A percentile compares a stretch with the other conserved stretches of the same genome.
phyloP scores from a whole-genome alignment of 2,797 vertebrate species.

The Leptatherina wallacei region DNA sequence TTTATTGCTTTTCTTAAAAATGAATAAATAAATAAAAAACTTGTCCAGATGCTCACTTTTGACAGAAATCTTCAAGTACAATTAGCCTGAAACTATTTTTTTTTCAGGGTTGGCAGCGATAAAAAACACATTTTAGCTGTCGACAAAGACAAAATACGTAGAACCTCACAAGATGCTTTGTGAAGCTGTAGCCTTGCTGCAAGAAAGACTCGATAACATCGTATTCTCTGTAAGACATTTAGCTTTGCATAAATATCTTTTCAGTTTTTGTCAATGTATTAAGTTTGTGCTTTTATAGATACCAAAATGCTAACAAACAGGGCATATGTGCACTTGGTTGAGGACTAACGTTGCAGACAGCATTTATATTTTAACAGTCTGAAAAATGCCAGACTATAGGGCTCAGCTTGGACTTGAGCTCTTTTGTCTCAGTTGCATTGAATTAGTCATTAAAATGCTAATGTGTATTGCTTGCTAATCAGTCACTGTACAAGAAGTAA shows the following conservation, averaged over 20 bases:
- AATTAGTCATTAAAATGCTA: constrained; percentile 33
- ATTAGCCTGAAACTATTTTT: background rate
- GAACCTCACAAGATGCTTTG: background rate
- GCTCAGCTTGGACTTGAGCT: background rate
- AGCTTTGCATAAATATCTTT: background rate
- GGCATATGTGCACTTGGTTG: background rate
- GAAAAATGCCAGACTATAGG: background rate
- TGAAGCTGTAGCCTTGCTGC: background rate
- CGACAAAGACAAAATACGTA: background rate
- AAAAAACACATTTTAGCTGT: background rate
- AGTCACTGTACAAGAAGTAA: constrained; percentile 23
- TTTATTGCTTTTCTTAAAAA: background rate
- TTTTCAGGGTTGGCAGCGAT: background rate
- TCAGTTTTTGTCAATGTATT: too few relatives aligned
- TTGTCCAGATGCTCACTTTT: constrained; percentile 8
- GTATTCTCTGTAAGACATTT: background rate
- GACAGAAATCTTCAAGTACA: constrained; percentile 13
- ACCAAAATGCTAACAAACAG: background rate
- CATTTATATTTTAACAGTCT: background rate
- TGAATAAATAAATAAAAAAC: too few relatives aligned
- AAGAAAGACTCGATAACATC: background rate
- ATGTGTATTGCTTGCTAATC: constrained; percentile 25
- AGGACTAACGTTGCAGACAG: background rate
- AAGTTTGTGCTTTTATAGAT: too few relatives aligned
- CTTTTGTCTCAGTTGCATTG: background rate